A percentile compares a stretch with the other conserved stretches of the same genome.
Evolutionary conservation across 2,797 vertebrate genomes (phyloP).

Genomic region (Emydoidea blandingii): DNA sequence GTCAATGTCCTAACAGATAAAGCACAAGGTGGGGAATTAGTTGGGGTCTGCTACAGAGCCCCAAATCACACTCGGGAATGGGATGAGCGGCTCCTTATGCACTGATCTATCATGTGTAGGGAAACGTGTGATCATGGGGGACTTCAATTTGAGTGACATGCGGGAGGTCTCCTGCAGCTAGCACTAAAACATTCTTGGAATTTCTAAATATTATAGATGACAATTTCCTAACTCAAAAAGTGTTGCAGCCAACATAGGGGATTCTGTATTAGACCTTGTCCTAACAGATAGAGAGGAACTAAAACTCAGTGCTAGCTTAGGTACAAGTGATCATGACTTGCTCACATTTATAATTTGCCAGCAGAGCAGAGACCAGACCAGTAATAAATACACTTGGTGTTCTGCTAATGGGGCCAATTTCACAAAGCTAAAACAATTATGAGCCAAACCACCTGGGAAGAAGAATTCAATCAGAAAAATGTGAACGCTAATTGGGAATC

Average conservation of each 20-base stretch:
- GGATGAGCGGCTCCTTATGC: not conserved
- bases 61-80: not conserved
- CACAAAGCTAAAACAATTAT: not conserved
- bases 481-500: not conserved
- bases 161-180: not conserved
- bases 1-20: not conserved
- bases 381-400: not conserved
- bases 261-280: not conserved
- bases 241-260: not conserved
- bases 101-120: not conserved
- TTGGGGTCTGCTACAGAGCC: not conserved
- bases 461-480: not conserved
- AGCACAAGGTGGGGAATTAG: not conserved
- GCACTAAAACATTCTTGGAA: not conserved
- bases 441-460: not conserved
- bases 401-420: not conserved
- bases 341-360: not conserved
- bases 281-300: not conserved
- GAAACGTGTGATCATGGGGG: not conserved
- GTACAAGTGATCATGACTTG: not conserved
- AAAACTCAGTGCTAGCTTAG: not conserved
- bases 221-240: not conserved
- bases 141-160: not conserved
- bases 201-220: not conserved
- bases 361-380: not conserved